Conservation (phyloP, 2,797 vertebrate genomes). For the Phrynocephalus forsythii region DNA sequence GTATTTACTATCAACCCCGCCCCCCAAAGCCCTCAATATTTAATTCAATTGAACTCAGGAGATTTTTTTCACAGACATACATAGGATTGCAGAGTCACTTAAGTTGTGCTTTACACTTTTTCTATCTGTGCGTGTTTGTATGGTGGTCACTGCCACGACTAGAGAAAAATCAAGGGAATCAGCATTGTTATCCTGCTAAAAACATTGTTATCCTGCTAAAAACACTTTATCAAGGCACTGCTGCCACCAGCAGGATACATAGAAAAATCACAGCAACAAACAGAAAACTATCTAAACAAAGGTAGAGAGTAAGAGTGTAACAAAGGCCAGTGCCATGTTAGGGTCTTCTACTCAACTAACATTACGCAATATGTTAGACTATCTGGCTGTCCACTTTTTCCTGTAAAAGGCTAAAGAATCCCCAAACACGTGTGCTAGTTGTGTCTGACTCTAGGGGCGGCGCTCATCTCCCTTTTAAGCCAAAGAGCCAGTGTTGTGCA, state of each 20-base stretch:
- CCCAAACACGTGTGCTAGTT: too few relatives aligned
- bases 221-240: constrained; percentile 55
- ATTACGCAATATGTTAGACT: too few relatives aligned
- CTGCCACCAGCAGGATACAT: constrained; percentile 73
- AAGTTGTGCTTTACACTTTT: too few relatives aligned
- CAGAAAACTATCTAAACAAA: constrained; percentile 40
- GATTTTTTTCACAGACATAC: too few relatives aligned
- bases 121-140: too few relatives aligned
- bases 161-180: neutral
- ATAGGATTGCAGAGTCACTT: too few relatives aligned
- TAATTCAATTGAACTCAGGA: neutral
- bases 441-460: too few relatives aligned
- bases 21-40: neutral
- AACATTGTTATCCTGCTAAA: neutral
- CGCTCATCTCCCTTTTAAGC: too few relatives aligned
- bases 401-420: neutral
- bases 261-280: constrained; percentile 31
- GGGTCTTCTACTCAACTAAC: too few relatives aligned
- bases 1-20: neutral
- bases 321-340: neutral
- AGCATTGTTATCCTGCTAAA: too few relatives aligned
- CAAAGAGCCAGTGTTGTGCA: too few relatives aligned
- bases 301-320: constrained; percentile 15
- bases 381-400: neutral
- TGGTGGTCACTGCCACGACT: neutral